These are phyloP conservation scores for Morpho achilles DNA, from an alignment of 2,888 invertebrate species.

Conservation along the genomic window DNA sequence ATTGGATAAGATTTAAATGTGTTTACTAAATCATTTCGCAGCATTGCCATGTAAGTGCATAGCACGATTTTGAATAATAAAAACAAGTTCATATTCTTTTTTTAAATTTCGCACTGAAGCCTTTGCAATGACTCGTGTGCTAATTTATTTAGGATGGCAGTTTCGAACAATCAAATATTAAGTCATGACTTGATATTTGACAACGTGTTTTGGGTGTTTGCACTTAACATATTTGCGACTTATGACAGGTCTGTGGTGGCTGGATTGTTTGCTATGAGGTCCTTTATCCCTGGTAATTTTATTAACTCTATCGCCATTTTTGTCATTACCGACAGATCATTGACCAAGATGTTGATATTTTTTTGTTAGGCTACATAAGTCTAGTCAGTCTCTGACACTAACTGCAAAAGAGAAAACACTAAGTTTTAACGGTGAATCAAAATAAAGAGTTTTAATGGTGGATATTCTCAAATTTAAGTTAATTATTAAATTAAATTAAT, in stretches of 20 bases:
- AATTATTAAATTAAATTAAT: too few species aligned
- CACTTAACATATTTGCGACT: not conserved
- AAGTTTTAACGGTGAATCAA: too few species aligned
- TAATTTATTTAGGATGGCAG: slow-evolving; percentile 6
- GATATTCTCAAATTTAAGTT: too few species aligned
- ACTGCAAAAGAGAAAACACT: too few species aligned
- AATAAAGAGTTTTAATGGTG: too few species aligned
- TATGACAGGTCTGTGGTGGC: not conserved
- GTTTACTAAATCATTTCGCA: slow-evolving; percentile 54
- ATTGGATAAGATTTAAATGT: slow-evolving; percentile 62
- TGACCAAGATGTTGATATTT: too few species aligned
- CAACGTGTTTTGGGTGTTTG: not conserved
- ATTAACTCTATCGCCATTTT: too few species aligned
- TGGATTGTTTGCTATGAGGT: not conserved
- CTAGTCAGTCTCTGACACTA: too few species aligned
- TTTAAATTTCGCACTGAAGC: not conserved
- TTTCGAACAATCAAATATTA: slow-evolving; percentile 1
- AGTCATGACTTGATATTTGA: not conserved
- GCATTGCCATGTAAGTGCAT: slow-evolving; percentile 9
- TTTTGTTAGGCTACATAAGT: too few species aligned
- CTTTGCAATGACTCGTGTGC: slow-evolving; percentile 3
- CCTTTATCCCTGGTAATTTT: not conserved
- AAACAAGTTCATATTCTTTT: not conserved
- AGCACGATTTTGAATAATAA: slow-evolving; percentile 6
- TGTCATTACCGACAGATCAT: too few species aligned